Evolutionary conservation across 2,797 vertebrate genomes (phyloP), one percentile per base, ranked within the genome.

Genomic region (Hirundo rustica): DNA sequence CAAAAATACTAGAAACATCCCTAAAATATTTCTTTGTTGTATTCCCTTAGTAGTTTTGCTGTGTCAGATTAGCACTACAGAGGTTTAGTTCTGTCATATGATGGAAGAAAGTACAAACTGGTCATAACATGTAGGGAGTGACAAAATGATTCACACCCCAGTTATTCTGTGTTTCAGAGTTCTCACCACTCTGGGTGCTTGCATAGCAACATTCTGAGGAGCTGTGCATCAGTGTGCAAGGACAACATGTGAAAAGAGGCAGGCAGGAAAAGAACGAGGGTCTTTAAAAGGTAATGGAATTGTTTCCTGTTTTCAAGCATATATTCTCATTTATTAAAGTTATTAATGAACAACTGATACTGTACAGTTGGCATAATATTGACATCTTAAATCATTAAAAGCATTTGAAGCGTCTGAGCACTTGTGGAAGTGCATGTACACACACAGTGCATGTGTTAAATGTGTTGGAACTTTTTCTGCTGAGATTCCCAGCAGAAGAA

Each of bases 191-290:
- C 26, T 34, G 23, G 21, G 21, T 44, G 21, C 27, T 62, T 50
- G 40, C 14, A 12, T 1, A 16, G 72, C 36, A 21, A 16, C 29
- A 9, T 21, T 64, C 17, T 11, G 34, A 5, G 7, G 0, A 2
- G 0, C 25, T 38, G 42, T 32, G 9, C 30, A 18, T 26, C 36
- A 23, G 36, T 20, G 29, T 76, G 55, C 13, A 34, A 66, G 38
- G 32, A 11, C 3, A 7, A 9, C 1, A 0, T 7, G 8, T 18
- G 7, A 23, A 48, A n/a, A 68, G 26, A 73, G 8, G 9, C 20
- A 23, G 10, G 22, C 25, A 84, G n/a, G 47, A 50, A 40, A 36
- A 13, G 27, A 44, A 13, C 3, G 8, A 40, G 38, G 16, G 21
- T 44, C 23, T 66, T 82, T 66, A 66, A 74, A 78, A 58, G 18